phyloP scores from a whole-genome alignment of 53 echinoderm and acorn worm genomes.

The Mesocentrotus franciscanus region DNA sequence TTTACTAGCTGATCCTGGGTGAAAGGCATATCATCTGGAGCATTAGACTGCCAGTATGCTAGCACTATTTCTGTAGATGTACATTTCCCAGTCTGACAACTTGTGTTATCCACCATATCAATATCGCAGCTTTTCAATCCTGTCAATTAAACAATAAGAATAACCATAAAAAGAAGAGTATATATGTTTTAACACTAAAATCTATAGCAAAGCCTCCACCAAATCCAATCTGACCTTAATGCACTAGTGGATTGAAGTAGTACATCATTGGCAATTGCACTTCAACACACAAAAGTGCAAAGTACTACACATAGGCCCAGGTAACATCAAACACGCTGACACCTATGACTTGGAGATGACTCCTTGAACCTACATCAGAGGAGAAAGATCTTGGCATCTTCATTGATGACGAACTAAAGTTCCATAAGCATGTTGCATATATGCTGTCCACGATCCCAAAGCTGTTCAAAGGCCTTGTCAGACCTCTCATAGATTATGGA shows the following conservation, averaged over 20 bases:
- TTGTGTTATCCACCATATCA: constrained; percentile 4
- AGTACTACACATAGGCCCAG: constrained; percentile 2
- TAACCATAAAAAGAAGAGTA: neutral
- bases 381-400: constrained; percentile 15
- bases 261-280: constrained; percentile 20
- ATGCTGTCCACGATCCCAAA: neutral
- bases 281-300: neutral
- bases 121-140: constrained; percentile 30
- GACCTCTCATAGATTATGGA: too few relatives aligned
- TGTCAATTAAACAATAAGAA: neutral
- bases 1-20: constrained; percentile 24
- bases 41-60: constrained; percentile 52
- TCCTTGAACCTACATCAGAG: neutral
- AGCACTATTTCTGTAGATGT: constrained; percentile 59
- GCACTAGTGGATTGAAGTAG: neutral
- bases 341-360: neutral
- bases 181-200: neutral
- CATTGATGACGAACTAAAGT: neutral
- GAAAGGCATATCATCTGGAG: constrained; percentile 52
- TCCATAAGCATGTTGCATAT: neutral
- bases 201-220: neutral
- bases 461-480: constrained; percentile 27
- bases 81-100: neutral
- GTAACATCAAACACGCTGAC: neutral
- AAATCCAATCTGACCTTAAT: constrained; percentile 5